Evolutionary conservation across 2,797 vertebrate species (phyloP), one percentile per base, ranked within the genome.

Genomic region (Xyrichtys novacula): DNA sequence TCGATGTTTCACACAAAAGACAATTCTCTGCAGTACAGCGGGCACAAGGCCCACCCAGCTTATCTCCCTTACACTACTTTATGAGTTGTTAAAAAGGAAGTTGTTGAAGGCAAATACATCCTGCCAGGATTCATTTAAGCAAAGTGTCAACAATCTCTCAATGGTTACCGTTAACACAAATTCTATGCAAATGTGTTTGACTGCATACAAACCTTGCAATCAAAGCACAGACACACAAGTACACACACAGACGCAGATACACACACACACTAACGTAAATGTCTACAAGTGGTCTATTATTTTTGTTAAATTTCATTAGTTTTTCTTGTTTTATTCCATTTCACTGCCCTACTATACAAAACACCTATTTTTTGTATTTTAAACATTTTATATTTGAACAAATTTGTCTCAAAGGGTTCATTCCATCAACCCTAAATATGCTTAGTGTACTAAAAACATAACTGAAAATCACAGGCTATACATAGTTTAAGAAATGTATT

Each of bases 101-200:
- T 87, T 70, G 65, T 85, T 83, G 73, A 79, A 55, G 32, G 44
- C 32, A 62, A 71, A 56, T 72, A 71, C 38, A 71, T 53, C 53
- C 74, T 63, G 63, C 65, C 58, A 26, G 55, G 55, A 50, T 56
- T 42, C 65, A 46, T 76, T 79, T 36, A 68, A 74, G 28, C 44
- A 40, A 60, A 80, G 78, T 62, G 67, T 88, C 79, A 84, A 80
- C 79, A 84, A 46, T 15, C 23, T 19, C 63, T 78, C 40, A 80
- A 68, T 71, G 61, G 16, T 43, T 55, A 71, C n/a, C n/a, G 44
- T 48, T 56, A 79, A 84, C 42, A 75, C 74, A 87, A 81, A 86
- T 73, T 29, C 16, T 48, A 84, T 79, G 75, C 67, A 87, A 86
- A 91, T 74, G 42, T 43, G 20, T 60, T 52, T 52, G 39, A 83